These are phyloP conservation scores for Myrmecobius fasciatus DNA, from an alignment of 2,113 vertebrate genomes.

Conservation along the genomic window DNA sequence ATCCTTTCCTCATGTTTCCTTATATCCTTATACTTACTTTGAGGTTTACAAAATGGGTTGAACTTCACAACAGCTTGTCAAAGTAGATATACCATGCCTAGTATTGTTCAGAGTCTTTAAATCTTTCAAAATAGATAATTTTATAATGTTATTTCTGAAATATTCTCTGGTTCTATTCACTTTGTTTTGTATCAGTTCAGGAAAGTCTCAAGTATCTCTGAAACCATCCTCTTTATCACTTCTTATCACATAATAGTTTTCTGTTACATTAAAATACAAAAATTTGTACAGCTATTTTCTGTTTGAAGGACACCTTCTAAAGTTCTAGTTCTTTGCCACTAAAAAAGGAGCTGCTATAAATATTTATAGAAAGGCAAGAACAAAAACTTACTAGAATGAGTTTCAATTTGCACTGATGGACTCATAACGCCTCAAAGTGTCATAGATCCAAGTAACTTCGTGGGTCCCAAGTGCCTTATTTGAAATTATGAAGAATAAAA, in stretches of 20 bases:
- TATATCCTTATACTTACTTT: not conserved
- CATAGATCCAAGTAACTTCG: not conserved
- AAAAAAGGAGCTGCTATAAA: not conserved
- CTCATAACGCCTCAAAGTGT: not conserved
- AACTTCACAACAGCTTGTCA: not conserved
- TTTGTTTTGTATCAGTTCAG: not conserved
- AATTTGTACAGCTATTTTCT: not conserved
- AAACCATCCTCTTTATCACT: not conserved
- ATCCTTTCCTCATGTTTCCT: not conserved
- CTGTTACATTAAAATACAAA: not conserved
- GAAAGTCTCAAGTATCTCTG: not conserved
- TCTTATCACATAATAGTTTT: not conserved
- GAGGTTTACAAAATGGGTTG: not conserved
- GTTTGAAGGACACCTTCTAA: not conserved
- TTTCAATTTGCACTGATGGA: not conserved
- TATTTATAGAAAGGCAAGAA: not conserved
- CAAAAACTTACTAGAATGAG: not conserved
- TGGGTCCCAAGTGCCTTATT: slow-evolving; percentile 17
- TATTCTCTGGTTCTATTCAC: not conserved
- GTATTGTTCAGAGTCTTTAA: not conserved
- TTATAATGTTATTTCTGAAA: not conserved
- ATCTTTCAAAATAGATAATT: not conserved
- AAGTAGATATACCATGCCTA: not conserved
- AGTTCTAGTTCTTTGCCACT: not conserved
- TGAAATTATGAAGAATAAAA: slow-evolving; percentile 1